Percentiles rank a stretch among this genome's conserved stretches.
phyloP scores from a whole-genome alignment of 2,888 invertebrate genomes.

The Onthophagus sagittarius region DNA sequence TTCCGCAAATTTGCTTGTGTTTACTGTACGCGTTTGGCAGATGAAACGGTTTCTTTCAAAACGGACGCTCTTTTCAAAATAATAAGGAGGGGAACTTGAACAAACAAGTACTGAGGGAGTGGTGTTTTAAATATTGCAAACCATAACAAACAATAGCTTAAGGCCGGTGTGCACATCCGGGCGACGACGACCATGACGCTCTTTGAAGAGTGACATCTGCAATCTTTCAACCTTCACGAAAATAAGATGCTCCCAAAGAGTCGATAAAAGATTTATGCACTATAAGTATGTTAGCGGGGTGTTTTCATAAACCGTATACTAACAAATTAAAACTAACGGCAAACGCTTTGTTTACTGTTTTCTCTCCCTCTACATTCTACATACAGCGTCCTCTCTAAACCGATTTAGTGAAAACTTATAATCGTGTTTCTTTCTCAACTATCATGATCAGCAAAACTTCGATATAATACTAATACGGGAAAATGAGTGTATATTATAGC shows the following conservation, averaged over 20 bases:
- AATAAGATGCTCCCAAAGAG: slow-evolving; percentile 1
- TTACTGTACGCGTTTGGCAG: neutral
- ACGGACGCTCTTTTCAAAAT: neutral
- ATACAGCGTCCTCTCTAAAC: neutral
- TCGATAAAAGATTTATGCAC: slow-evolving; percentile 11
- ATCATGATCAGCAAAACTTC: too few relatives aligned
- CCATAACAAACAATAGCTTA: neutral
- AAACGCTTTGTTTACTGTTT: slow-evolving; percentile 4
- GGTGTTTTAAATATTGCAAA: neutral
- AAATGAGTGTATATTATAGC: too few relatives aligned
- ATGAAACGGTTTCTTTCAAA: neutral
- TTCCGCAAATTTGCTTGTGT: neutral
- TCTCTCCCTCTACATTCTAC: too few relatives aligned
- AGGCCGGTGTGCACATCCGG: neutral
- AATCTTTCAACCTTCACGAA: neutral
- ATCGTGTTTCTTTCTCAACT: neutral
- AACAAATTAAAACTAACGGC: slow-evolving; percentile 6
- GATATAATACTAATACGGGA: too few relatives aligned
- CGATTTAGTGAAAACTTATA: slow-evolving; percentile 2
- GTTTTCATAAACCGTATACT: slow-evolving; percentile 10
- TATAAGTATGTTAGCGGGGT: slow-evolving; percentile 11
- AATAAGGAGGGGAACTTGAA: neutral
- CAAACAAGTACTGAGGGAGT: neutral
- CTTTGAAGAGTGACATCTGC: slow-evolving; percentile 9
- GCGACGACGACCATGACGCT: neutral